Conservation (phyloP, 2,797 vertebrate genomes). For the Moxostoma hubbsi region DNA sequence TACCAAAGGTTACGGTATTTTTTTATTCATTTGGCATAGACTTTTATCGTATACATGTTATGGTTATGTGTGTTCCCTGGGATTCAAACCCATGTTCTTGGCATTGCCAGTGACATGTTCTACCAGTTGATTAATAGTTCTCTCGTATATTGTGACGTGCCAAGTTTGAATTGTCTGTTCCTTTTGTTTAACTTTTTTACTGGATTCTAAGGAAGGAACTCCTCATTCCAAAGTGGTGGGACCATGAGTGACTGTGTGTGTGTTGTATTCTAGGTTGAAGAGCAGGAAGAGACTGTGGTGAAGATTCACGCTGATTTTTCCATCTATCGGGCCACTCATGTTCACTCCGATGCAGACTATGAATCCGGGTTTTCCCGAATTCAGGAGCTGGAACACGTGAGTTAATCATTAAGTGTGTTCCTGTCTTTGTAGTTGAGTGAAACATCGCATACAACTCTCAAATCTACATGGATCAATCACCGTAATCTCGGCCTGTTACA, state of each 20-base stretch:
- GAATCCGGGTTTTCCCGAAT: conserved; percentile 58
- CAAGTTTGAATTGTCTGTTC: no score
- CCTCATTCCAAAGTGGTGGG: background rate
- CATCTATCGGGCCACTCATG: conserved; percentile 71
- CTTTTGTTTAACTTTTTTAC: no score
- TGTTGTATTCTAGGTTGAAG: conserved; percentile 63
- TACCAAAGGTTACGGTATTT: no score
- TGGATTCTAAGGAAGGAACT: no score
- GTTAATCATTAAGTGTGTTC: background rate
- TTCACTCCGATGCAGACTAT: conserved; percentile 66
- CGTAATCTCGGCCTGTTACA: conserved; percentile 22
- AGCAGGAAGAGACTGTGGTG: conserved; percentile 67
- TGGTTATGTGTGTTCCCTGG: no score
- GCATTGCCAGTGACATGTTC: no score
- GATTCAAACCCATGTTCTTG: no score
- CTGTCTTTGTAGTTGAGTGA: background rate
- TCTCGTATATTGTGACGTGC: no score
- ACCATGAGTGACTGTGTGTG: conserved; percentile 9
- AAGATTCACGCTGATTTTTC: conserved; percentile 73
- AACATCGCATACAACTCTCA: background rate
- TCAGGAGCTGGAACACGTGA: conserved; percentile 74
- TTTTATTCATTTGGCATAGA: no score
- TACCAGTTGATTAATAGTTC: no score
- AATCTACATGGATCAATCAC: conserved; percentile 35
- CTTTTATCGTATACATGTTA: no score